Evolutionary conservation across 1,140 invertebrate species (phyloP), one percentile per base, ranked within the genome.

Genomic region (Aphelenchoides fujianensis): DNA sequence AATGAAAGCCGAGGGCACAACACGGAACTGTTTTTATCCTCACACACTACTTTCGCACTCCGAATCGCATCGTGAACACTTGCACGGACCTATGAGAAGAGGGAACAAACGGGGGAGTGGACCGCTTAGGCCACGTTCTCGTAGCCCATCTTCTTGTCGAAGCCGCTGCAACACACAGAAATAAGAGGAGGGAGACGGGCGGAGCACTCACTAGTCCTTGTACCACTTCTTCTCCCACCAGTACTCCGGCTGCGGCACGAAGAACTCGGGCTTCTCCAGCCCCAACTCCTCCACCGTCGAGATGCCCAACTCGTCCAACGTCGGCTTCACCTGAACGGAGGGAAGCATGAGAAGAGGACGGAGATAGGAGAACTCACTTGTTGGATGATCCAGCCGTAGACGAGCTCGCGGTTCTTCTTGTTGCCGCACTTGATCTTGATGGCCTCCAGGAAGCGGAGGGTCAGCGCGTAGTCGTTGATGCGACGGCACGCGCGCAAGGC

Each of bases 221-320:
- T 82, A 82, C 81, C 81, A 82, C 32, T 75, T 76, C 72, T 79
- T 83, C 71, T 82, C 82, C 82, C 76, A 77, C 80, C 80, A 81
- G 36, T 75, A 80, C 54, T 84, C 81, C 2, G 82, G 76, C 31
- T 84, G 63, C 9, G 83, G 83, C 64, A 82, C 71, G 72, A 84
- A 84, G 35, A 98, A 88, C 87, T 99, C 95, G 62, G 96, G 96
- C 86, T 97, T 92, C 85, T 97, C 94, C 84, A 94, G 97, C 61
- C 95, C 95, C 78, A 99, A 87, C 83, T 97, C 92, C 86, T 97
- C 95, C 12, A 92, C 92, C 23, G 95, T 97, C 31, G 89, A 90
- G 77, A 98, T 91, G 27, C 96, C 95, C 36, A 99, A 87, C 87
- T 98, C 93, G 57, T 91, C 89, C 12, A 98, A 87, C 12, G 93